Conservation (phyloP, 2,113 vertebrate species). For the Scolopax mira region DNA sequence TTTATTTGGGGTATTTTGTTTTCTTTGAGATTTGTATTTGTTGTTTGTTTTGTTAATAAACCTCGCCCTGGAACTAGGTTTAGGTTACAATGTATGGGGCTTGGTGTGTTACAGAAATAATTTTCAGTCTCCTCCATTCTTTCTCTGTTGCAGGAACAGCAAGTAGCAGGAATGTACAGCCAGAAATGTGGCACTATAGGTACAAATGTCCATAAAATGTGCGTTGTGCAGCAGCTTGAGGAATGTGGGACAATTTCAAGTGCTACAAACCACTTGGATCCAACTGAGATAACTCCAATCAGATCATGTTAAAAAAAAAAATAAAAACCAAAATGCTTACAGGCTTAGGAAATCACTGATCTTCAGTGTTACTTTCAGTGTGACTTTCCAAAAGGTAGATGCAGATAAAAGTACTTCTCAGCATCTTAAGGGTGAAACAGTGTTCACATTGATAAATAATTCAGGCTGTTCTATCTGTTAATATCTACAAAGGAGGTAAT, state of each 20-base stretch:
- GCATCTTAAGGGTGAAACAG: neutral
- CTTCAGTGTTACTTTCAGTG: neutral
- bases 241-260: neutral
- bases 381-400: neutral
- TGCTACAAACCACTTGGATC: neutral
- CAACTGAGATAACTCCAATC: neutral
- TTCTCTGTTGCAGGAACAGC: neutral
- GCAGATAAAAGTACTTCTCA: neutral
- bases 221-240: neutral
- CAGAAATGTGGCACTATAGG: neutral
- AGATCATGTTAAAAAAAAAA: neutral
- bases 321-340: too few relatives aligned
- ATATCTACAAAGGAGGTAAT: neutral
- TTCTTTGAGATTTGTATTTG: neutral
- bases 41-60: neutral
- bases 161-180: neutral
- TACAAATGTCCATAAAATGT: neutral
- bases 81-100: rapidly evolving
- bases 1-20: neutral
- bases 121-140: neutral
- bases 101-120: neutral
- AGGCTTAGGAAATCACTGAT: neutral
- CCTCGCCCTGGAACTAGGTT: neutral
- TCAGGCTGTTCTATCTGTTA: neutral
- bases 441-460: neutral